These are phyloP conservation scores for Eupleurogrammus muticus DNA, from an alignment of 2,797 vertebrate species.

Conservation along the genomic window DNA sequence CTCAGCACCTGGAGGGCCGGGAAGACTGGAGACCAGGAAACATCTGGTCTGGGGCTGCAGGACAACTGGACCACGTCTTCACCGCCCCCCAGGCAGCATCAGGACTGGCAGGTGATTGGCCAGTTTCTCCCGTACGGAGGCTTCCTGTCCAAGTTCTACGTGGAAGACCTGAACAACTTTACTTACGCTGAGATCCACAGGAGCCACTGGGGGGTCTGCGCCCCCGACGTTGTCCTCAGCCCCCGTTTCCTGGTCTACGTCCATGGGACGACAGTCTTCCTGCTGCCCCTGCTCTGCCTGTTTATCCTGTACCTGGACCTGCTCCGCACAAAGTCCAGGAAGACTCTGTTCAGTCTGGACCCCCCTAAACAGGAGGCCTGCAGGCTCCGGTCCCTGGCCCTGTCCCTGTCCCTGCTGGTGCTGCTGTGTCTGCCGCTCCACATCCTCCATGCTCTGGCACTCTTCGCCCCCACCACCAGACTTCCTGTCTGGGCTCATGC, in stretches of 20 bases:
- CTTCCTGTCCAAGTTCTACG: constrained; percentile 85
- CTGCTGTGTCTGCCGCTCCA: constrained; percentile 84
- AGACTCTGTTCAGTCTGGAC: constrained; percentile 48
- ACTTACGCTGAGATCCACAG: constrained; percentile 79
- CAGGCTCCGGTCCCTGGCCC: constrained; percentile 65
- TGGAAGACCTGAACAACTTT: constrained; percentile 73
- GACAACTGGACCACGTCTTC: constrained; percentile 74
- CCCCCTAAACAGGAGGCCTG: constrained; percentile 59
- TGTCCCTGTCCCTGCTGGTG: constrained; percentile 83
- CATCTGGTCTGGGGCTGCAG: constrained; percentile 57
- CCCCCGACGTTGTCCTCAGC: constrained; percentile 77
- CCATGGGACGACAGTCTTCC: constrained; percentile 75
- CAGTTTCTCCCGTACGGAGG: constrained; percentile 80
- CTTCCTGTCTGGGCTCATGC: constrained; percentile 70
- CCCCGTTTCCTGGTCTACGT: constrained; percentile 82
- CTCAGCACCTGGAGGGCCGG: constrained; percentile 58
- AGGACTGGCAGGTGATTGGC: constrained; percentile 72
- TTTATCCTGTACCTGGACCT: constrained; percentile 79
- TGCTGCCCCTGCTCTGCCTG: constrained; percentile 80
- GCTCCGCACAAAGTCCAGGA: constrained; percentile 71
- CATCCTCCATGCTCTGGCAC: constrained; percentile 75
- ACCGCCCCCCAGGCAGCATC: constrained; percentile 43
- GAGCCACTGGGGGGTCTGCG: constrained; percentile 82
- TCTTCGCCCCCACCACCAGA: constrained; percentile 67
- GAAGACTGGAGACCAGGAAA: neutral